These are phyloP conservation scores for Bombylius discolor DNA, from an alignment of 2,888 invertebrate genomes.

Conservation along the genomic window DNA sequence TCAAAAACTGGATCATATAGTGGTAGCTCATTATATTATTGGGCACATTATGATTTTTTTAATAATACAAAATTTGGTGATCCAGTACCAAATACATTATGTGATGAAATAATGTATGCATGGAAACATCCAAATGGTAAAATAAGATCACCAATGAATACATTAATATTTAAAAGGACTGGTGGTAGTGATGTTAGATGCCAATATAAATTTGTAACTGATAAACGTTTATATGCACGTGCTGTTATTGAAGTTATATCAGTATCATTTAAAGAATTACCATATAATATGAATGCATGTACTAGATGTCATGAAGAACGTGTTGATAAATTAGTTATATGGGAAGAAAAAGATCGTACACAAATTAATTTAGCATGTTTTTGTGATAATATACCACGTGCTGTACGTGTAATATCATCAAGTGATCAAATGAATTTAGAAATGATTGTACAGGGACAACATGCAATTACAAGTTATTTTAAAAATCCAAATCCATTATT, in stretches of 20 bases:
- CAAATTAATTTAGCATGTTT: conserved; percentile 60
- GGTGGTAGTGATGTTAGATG: conserved; percentile 66
- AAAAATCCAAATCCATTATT: conserved; percentile 74
- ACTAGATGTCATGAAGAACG: conserved; percentile 77
- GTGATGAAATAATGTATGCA: conserved; percentile 78
- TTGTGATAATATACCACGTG: conserved; percentile 50
- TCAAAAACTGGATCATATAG: conserved; percentile 88
- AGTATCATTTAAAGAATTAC: conserved; percentile 74
- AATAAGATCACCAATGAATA: conserved; percentile 72
- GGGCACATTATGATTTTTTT: conserved; percentile 91
- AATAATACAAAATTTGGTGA: conserved; percentile 80
- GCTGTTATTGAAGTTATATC: conserved; percentile 61
- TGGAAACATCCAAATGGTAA: conserved; percentile 67
- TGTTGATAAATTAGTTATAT: conserved; percentile 68
- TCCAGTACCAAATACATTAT: conserved; percentile 64
- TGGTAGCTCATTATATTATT: conserved; percentile 86
- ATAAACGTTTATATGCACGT: conserved; percentile 65
- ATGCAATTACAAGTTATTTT: conserved; percentile 77
- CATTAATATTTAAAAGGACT: conserved; percentile 70
- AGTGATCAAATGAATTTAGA: conserved; percentile 71
- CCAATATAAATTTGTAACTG: conserved; percentile 71
- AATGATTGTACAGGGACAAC: conserved; percentile 69
- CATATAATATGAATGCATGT: conserved; percentile 66
- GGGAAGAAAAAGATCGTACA: conserved; percentile 58
- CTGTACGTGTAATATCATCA: conserved; percentile 58